Evolutionary conservation across 2,888 invertebrate genomes (phyloP), one percentile per base, ranked within the genome.

Genomic region (Ectropis crepuscularia): DNA sequence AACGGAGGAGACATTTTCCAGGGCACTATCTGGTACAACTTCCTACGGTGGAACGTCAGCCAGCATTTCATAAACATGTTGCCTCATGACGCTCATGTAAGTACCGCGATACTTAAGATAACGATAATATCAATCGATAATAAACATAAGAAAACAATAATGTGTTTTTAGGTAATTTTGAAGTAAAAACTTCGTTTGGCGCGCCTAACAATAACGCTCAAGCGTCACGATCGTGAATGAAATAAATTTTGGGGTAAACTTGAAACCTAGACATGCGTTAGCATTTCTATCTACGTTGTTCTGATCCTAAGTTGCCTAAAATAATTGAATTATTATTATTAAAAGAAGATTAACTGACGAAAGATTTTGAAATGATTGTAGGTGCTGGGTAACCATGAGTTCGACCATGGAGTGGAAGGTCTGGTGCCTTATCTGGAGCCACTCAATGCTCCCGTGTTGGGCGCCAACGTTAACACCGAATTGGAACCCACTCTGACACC

Each of bases 341-440:
- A 2, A 28, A 28, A 28, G 16, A 28, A 28, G 16, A 28, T 41
- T 41, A 9, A 5, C 4, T 41, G 7, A 41, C 10, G 10, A 41
- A 10, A 5, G 5, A 41, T 41, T 10, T 41, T 41, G 43, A 6
- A n/a, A 6, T 43, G n/a, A n/a, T 4, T 43, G 1, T 79, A 97
- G 97, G 96, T 96, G 0, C 81, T 97, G 7, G 98, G 97, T 0
- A 97, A 97, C 83, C 97, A 98, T 76, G 98, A 98, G 82, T 98
- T 98, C 76, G 98, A 98, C 80, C 94, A 96, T 74, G 95, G 94
- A 4, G 89, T 97, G 1, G 94, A 87, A 7, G 97, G 96, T 0
- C 84, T 97, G 0, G 93, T 95, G 0, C 96, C 96, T 0, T 97
- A 96, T 81, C 79, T 98, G 46, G 82, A 95, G 73, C 85, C 85